phyloP scores from a whole-genome alignment of 1,140 invertebrate genomes.

The Atta cephalotes region DNA sequence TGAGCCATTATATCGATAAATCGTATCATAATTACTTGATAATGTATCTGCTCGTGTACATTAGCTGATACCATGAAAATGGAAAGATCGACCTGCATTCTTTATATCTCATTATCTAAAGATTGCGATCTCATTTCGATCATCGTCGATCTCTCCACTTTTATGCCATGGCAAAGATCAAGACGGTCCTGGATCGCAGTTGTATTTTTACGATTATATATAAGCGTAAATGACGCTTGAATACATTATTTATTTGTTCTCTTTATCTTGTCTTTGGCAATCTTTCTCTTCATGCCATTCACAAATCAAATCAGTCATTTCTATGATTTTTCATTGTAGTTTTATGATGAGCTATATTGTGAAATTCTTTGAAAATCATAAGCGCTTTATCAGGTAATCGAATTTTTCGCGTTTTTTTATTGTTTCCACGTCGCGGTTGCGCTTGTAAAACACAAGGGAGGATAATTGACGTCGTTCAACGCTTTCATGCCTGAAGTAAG shows the following conservation, averaged over 20 bases:
- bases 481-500: constrained; percentile 33
- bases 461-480: constrained; percentile 56
- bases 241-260: background rate
- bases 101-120: too few relatives aligned
- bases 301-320: background rate
- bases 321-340: background rate
- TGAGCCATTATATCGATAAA: constrained; percentile 27
- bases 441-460: background rate
- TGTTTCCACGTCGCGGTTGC: background rate
- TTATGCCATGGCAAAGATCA: constrained; percentile 75
- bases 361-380: constrained; percentile 15
- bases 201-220: constrained; percentile 53
- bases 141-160: constrained; percentile 14
- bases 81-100: too few relatives aligned
- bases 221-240: background rate
- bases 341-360: constrained; percentile 2
- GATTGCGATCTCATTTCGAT: too few relatives aligned
- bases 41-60: constrained; percentile 62
- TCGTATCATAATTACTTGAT: constrained; percentile 64
- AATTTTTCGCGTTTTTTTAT: background rate
- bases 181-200: constrained; percentile 63
- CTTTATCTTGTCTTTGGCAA: background rate
- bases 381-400: constrained; percentile 37
- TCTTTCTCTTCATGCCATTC: background rate
- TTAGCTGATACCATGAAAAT: constrained; percentile 51